phyloP scores from a whole-genome alignment of 2,797 vertebrate genomes.

The Pipistrellus kuhlii region DNA sequence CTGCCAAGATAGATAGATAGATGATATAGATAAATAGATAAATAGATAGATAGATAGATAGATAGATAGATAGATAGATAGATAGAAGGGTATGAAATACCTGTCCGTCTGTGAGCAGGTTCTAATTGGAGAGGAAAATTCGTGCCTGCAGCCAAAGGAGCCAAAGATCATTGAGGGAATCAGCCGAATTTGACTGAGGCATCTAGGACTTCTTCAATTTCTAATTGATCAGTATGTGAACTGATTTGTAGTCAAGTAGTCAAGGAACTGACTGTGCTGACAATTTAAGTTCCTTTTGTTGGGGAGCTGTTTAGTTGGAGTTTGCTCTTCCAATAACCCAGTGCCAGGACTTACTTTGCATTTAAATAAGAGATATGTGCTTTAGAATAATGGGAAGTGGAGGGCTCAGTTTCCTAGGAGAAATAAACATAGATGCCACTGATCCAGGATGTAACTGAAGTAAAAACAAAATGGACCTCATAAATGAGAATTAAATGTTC shows the following conservation, averaged over 20 bases:
- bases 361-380: slow-evolving; percentile 40
- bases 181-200: neutral
- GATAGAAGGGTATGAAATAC: neutral
- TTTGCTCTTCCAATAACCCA: neutral
- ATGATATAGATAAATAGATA: too few relatives aligned
- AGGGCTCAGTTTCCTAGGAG: neutral
- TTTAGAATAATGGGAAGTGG: neutral
- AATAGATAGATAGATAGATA: too few relatives aligned
- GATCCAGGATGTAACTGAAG: slow-evolving; percentile 7
- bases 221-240: neutral
- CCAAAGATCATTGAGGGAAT: neutral
- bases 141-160: neutral
- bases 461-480: slow-evolving; percentile 64
- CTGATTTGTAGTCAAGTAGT: neutral
- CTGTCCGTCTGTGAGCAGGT: neutral
- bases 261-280: neutral
- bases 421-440: slow-evolving; percentile 34
- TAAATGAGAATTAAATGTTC: slow-evolving; percentile 47
- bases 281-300: neutral
- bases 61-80: too few relatives aligned
- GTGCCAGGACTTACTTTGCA: neutral
- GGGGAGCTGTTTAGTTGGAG: neutral
- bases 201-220: neutral
- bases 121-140: neutral
- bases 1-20: neutral